Base-by-base conservation (phyloP, 2,797 vertebrate genomes). In the Muraenolepis orangiensis region DNA sequence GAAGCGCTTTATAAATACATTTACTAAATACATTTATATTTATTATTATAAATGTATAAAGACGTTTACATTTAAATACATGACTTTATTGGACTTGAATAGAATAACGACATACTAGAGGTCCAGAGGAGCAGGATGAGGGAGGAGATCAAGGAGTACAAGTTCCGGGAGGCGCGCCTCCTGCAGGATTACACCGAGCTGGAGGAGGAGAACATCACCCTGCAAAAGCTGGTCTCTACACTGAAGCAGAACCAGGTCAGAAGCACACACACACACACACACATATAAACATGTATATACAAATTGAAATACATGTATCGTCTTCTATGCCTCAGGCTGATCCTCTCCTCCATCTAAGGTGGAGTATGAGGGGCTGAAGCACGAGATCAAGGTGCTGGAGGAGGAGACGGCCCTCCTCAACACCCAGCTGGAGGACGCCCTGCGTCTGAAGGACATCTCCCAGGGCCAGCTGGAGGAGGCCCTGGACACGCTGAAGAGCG, bases 131-230 rank as follows among this genome's bases (percentile, higher is more conserved):
- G 91, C 88, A 89, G 97, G 72, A 97, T 98, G 98, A 97, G 96
- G 81, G 98, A 99, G 6, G 98, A 99, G 89, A 96, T 98, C 71
- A 94, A 95, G 80, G 98, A 99, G 87, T 99, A 97, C 84, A 99
- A 99, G 76, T 99, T 99, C 86, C 94, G 97, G 78, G 98, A 99
- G 83, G 93, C 96, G 0, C 90, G 98, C 5, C 94, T 98, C 38
- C 95, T 99, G 57, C 98, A 99, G 90, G 98, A 99, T 86, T 99
- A 99, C 89, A 98, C 97, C 0, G 98, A 99, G 86, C 94, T 99
- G 74, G 98, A 99, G 83, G 98, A 99, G 83, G 98, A 99, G 91
- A 99, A 99, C 86, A 99, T 99, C 87, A 97, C 95, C 0, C 89
- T 99, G 75, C 98, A 99, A 94, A 99, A 99, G 76, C 91, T 97